Percentiles rank a stretch among this genome's conserved stretches.
phyloP scores from a whole-genome alignment of 2,113 vertebrate species.

The Nothoprocta perdicaria region DNA sequence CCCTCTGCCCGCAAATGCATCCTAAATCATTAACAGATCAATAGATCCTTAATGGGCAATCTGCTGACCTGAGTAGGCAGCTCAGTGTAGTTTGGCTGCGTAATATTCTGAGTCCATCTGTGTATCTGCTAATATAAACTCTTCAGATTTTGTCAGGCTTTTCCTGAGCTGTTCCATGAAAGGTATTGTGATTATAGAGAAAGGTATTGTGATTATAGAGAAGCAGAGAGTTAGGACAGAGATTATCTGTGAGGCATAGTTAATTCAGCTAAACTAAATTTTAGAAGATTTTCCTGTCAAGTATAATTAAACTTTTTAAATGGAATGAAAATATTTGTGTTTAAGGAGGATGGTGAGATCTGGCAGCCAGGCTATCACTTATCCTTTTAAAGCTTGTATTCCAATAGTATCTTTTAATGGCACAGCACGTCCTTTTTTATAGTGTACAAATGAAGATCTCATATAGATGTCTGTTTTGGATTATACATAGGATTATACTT shows the following conservation, averaged over 20 bases:
- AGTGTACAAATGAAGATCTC: background rate
- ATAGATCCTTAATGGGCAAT: constrained; percentile 54
- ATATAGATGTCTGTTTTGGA: background rate
- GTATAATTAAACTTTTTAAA: background rate
- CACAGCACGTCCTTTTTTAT: background rate
- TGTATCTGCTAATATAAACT: background rate
- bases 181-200: background rate
- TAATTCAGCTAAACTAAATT: background rate
- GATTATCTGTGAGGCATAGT: background rate
- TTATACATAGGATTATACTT: background rate
- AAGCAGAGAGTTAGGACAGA: background rate
- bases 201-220: background rate
- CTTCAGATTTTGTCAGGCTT: background rate
- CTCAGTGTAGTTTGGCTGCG: constrained; percentile 4
- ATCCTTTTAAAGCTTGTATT: background rate
- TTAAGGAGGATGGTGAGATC: background rate
- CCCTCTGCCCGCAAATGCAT: background rate
- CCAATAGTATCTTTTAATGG: background rate
- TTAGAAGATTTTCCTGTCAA: background rate
- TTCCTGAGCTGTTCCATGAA: background rate
- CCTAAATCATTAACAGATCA: constrained; percentile 50
- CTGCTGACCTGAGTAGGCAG: constrained; percentile 39
- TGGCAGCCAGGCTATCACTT: background rate
- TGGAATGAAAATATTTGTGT: background rate
- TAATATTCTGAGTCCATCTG: constrained; percentile 42